Evolutionary conservation across 2,888 invertebrate genomes (phyloP).

Genomic region (Tachystola acroxantha): DNA sequence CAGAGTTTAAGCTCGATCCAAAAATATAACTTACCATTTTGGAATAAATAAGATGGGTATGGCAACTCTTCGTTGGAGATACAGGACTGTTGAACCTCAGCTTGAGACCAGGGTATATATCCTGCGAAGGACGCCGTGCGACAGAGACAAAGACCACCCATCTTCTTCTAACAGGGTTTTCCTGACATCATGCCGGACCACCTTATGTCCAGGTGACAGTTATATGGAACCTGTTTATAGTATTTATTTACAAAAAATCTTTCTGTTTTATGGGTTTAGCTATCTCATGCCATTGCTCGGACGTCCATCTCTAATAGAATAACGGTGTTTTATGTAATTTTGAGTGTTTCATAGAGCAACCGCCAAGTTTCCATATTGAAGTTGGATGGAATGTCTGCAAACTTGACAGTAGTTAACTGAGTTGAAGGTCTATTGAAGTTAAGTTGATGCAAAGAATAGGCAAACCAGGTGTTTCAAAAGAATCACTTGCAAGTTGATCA

Average conservation of each 20-base stretch:
- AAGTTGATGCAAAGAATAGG: too few species aligned
- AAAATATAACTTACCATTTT: not conserved
- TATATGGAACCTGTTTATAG: conserved; percentile 9
- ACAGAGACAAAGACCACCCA: conserved; percentile 10
- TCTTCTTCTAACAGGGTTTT: conserved; percentile 14
- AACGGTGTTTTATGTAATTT: not conserved
- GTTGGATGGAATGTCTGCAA: not conserved
- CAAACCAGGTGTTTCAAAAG: too few species aligned
- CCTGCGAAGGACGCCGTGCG: conserved; percentile 7
- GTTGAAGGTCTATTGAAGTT: too few species aligned
- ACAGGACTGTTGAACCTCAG: conserved; percentile 4
- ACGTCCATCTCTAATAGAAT: too few species aligned
- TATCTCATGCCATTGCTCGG: not conserved
- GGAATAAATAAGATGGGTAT: not conserved
- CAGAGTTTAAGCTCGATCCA: too few species aligned
- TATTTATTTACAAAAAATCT: conserved; percentile 9
- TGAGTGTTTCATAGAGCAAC: not conserved
- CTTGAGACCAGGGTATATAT: conserved; percentile 15
- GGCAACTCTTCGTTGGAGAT: conserved; percentile 1
- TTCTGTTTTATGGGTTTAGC: not conserved
- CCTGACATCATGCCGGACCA: conserved; percentile 7
- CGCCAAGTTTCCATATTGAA: not conserved
- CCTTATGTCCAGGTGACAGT: conserved; percentile 8
- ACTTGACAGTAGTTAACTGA: too few species aligned
- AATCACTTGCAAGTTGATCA: too few species aligned